Percentiles rank a stretch among this genome's conserved stretches.
phyloP scores from a whole-genome alignment of 2,797 vertebrate species.

The Sebastes vulpes region DNA sequence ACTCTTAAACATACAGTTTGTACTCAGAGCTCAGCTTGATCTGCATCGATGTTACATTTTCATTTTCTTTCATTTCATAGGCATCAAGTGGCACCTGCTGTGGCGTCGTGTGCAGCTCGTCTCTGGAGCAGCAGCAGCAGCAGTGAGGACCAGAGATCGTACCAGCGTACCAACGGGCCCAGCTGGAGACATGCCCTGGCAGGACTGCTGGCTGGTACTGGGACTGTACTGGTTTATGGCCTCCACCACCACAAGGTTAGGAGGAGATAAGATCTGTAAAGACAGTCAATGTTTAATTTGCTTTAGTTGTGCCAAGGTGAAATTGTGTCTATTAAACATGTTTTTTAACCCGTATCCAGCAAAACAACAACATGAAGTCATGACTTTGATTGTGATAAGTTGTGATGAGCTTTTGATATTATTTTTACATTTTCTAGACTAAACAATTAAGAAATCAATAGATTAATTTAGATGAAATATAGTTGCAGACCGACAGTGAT shows the following conservation, averaged over 20 bases:
- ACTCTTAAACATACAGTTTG: not conserved
- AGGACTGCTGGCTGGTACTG: slow-evolving; percentile 82
- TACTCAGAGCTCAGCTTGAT: not conserved
- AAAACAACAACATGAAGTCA: not conserved
- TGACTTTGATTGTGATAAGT: not conserved
- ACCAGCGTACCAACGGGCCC: slow-evolving; percentile 18
- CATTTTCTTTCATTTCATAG: slow-evolving; percentile 29
- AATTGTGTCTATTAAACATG: not conserved
- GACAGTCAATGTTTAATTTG: not conserved
- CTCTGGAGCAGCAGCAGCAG: slow-evolving; percentile 66
- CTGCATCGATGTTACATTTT: not conserved
- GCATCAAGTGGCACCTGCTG: slow-evolving; percentile 42
- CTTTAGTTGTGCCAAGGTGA: not conserved
- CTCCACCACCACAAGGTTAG: slow-evolving; percentile 80
- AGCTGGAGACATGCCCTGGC: slow-evolving; percentile 77
- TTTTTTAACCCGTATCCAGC: not conserved
- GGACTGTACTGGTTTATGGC: slow-evolving; percentile 79
- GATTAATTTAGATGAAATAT: not conserved
- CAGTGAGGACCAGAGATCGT: slow-evolving; percentile 38
- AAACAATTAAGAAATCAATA: not conserved
- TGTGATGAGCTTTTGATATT: not conserved
- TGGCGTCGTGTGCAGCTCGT: slow-evolving; percentile 44
- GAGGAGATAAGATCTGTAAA: not conserved
- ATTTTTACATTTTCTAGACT: not conserved
- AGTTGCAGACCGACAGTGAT: not conserved